Conservation (phyloP, 2,888 invertebrate genomes). For the Parasteatoda lunata region DNA sequence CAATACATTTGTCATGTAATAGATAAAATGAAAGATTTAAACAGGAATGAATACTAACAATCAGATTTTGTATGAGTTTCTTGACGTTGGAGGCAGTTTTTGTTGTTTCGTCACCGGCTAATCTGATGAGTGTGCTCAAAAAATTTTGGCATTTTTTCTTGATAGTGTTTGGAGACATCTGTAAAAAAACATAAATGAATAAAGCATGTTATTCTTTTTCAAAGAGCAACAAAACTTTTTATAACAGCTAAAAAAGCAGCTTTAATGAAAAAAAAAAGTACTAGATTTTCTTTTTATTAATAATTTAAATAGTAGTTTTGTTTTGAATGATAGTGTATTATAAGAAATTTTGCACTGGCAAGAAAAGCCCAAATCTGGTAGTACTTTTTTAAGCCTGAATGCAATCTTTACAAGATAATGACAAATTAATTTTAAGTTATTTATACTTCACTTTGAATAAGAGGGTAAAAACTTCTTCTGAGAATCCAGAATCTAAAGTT, state of each 20-base stretch:
- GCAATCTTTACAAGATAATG: too few species aligned
- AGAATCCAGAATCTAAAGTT: too few species aligned
- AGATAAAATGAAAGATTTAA: not conserved
- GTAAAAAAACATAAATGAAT: constrained; percentile 33
- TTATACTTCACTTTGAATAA: too few species aligned
- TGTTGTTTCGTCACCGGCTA: constrained; percentile 95
- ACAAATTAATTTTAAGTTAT: too few species aligned
- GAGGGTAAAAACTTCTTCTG: too few species aligned
- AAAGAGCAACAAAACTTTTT: not conserved
- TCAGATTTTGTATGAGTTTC: constrained; percentile 94
- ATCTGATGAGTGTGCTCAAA: constrained; percentile 93
- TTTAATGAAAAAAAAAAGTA: not conserved
- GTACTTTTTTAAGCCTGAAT: too few species aligned
- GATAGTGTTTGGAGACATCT: constrained; percentile 83
- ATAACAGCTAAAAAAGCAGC: not conserved
- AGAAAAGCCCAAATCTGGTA: too few species aligned
- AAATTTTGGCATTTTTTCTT: constrained; percentile 99
- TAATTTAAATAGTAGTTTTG: too few species aligned
- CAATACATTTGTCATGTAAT: not conserved
- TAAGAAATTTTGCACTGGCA: too few species aligned
- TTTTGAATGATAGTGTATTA: too few species aligned
- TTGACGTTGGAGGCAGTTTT: constrained; percentile 93
- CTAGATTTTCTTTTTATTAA: too few species aligned
- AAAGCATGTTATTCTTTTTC: not conserved
- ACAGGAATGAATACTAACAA: constrained; percentile 77